Conservation (phyloP, 2,113 vertebrate genomes). For the Donacobius atricapilla region DNA sequence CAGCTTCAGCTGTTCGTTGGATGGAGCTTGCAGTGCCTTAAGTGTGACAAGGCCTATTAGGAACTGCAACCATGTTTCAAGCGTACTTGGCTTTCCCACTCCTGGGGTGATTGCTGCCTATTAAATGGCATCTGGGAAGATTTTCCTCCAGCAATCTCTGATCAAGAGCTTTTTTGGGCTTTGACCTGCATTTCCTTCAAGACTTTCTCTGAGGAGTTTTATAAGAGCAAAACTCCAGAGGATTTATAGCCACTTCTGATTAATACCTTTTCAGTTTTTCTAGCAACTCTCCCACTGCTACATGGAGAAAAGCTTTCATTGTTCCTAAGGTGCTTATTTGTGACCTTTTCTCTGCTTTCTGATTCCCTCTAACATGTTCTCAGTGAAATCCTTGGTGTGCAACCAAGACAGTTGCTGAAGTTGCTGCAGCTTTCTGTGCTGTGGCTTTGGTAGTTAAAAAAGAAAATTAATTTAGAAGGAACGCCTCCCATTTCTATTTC, state of each 20-base stretch:
- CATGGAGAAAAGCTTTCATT: slow-evolving; percentile 82
- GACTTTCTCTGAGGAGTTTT: slow-evolving; percentile 87
- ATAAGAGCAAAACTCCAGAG: slow-evolving; percentile 86
- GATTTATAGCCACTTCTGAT: slow-evolving; percentile 89
- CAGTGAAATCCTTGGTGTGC: slow-evolving; percentile 76
- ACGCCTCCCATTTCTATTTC: slow-evolving; percentile 45
- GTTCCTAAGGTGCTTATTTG: slow-evolving; percentile 82
- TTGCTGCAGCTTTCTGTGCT: slow-evolving; percentile 66
- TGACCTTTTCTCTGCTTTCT: slow-evolving; percentile 82
- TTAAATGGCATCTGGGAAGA: slow-evolving; percentile 85
- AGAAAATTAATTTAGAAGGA: slow-evolving; percentile 39
- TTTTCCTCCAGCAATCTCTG: slow-evolving; percentile 86
- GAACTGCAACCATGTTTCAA: slow-evolving; percentile 86
- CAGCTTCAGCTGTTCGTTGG: slow-evolving; percentile 84
- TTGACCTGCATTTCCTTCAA: slow-evolving; percentile 87
- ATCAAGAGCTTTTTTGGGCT: slow-evolving; percentile 88
- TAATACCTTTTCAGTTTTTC: slow-evolving; percentile 85
- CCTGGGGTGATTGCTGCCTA: slow-evolving; percentile 87
- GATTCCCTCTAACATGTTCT: slow-evolving; percentile 77
- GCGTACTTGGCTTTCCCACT: slow-evolving; percentile 83
- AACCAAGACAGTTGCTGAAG: slow-evolving; percentile 76
- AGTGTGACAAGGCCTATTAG: slow-evolving; percentile 89
- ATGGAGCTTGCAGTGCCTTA: slow-evolving; percentile 84
- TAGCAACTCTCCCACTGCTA: slow-evolving; percentile 80
- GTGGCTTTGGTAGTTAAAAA: slow-evolving; percentile 67